Evolutionary conservation across 1,140 invertebrate species (phyloP), one percentile per base, ranked within the genome.

Genomic region (Plutomurus gul): DNA sequence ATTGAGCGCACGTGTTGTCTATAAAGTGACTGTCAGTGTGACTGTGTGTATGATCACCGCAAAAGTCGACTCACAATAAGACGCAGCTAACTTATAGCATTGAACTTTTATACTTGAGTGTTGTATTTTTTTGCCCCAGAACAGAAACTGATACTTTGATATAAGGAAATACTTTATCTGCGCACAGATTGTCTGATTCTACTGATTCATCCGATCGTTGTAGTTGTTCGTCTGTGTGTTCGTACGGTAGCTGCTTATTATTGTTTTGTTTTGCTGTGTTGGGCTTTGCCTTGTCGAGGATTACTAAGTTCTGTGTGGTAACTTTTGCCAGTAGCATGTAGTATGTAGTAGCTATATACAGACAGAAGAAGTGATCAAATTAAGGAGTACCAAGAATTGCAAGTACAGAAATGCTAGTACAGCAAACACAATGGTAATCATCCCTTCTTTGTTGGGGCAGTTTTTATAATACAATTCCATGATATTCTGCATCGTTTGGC

Each of bases 91-190:
- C 16, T 16, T 65, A 33, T 65, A 65, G 56, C 56, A 65, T 65
- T 65, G 56, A 65, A 65, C 56, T 65, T 65, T 65, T 65, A 65
- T 65, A 65, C 25, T 27, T 36, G 56, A n/a, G 56, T 65, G 36
- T 65, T 33, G 18, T 65, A 33, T 65, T 60, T 65, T n/a, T 65
- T 65, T 65, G 56, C 56, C 56, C 56, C 56, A 65, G 56, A 65
- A 65, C 56, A 65, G 56, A 65, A 65, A 65, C 25, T 36, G 56
- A 65, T 65, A 65, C n/a, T 13, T 33, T 33, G 27, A 30, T 65
- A 65, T 65, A 65, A 65, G 56, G 56, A 65, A 65, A 36, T 65
- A 65, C 56, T 65, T 25, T 65, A 30, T 25, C n/a, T 65, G 47
- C 36, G 56, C n/a, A n/a, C n/a, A 16, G 51, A 30, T 60, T 20